Evolutionary conservation across 2,797 vertebrate species (phyloP).

Genomic region (Rallus crepitans): DNA sequence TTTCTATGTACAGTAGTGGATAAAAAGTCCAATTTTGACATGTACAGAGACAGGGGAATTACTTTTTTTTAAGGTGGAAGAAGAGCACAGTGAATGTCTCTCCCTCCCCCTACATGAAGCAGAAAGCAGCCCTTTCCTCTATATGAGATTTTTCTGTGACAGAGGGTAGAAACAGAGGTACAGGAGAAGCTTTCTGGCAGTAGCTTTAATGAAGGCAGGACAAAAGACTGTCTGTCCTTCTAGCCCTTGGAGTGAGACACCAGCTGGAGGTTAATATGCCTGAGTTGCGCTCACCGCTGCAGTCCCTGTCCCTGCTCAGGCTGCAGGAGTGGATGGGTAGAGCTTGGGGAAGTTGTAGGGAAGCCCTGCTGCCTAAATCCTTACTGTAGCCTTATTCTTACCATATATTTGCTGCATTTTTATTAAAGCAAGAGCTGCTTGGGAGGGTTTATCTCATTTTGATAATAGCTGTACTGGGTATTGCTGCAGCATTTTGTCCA

Average conservation of each 20-base stretch:
- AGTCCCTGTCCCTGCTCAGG: not conserved
- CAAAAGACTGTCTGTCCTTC: not conserved
- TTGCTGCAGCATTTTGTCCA: not conserved
- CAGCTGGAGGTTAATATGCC: not conserved
- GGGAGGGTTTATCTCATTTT: not conserved
- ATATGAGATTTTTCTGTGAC: not conserved
- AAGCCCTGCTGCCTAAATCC: not conserved
- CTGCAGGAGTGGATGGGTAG: not conserved
- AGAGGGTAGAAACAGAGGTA: not conserved
- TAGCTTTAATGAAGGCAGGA: not conserved
- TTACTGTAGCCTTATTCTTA: not conserved
- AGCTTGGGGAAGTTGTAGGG: not conserved
- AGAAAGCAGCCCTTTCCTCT: not conserved
- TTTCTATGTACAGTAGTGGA: conserved; percentile 76
- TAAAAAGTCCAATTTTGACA: conserved; percentile 76
- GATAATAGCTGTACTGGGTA: not conserved
- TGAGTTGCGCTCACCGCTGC: not conserved
- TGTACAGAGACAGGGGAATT: conserved; percentile 10
- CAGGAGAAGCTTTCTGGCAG: not conserved
- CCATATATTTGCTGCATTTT: not conserved
- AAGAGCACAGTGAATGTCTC: not conserved
- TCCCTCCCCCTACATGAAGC: not conserved
- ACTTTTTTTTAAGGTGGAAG: not conserved
- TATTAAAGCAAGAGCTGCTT: not conserved
- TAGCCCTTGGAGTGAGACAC: not conserved